Evolutionary conservation across 2,888 invertebrate genomes (phyloP).

Genomic region (Amphiduros pacificus): DNA sequence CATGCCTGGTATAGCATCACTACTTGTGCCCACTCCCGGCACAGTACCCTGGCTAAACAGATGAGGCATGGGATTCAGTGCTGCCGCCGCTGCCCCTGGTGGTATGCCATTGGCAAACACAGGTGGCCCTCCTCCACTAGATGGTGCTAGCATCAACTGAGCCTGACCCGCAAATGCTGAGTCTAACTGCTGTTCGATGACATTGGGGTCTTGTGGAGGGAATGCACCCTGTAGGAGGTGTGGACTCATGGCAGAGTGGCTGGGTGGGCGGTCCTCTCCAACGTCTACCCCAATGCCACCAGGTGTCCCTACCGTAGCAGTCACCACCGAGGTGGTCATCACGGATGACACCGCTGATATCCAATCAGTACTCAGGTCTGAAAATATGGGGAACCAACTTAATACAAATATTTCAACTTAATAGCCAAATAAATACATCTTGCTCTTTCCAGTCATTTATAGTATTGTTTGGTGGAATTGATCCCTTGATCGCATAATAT

Average conservation of each 20-base stretch:
- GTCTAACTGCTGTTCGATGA: not conserved
- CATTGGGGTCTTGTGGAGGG: conserved; percentile 9
- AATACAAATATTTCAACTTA: not conserved
- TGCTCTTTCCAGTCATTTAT: no score
- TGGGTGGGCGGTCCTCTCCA: conserved; percentile 4
- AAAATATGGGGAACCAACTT: no score
- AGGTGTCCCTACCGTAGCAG: conserved; percentile 9
- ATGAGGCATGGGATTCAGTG: not conserved
- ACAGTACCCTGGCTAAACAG: conserved; percentile 8
- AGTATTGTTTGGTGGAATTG: no score
- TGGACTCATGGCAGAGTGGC: conserved; percentile 5
- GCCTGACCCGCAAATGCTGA: conserved; percentile 3
- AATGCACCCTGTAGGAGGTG: not conserved
- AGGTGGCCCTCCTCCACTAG: not conserved
- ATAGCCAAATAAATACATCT: not conserved
- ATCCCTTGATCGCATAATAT: no score
- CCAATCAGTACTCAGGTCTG: conserved; percentile 17
- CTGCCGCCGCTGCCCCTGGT: conserved; percentile 11
- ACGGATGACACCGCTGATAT: conserved; percentile 9
- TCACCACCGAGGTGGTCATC: conserved; percentile 11
- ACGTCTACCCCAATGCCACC: conserved; percentile 7
- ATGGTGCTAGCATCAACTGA: conserved; percentile 5
- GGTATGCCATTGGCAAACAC: conserved; percentile 3
- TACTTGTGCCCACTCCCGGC: no score
- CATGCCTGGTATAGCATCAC: conserved; percentile 11